Conservation (phyloP, 2,113 vertebrate genomes). For the Epinephelus cyanopodus region DNA sequence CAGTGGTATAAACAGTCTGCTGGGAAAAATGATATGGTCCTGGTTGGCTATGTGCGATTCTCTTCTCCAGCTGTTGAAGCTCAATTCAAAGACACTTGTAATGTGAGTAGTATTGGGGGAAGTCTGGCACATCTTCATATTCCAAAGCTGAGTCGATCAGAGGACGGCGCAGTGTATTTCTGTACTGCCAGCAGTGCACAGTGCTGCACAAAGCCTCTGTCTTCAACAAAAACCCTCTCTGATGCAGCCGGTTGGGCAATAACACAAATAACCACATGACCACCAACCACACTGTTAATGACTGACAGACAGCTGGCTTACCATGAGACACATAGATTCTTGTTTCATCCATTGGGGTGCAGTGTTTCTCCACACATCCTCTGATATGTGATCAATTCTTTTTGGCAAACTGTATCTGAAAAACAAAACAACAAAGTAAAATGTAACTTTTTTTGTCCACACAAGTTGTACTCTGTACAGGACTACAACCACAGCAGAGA, state of each 20-base stretch:
- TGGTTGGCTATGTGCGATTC: constrained; percentile 26
- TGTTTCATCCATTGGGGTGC: constrained; percentile 3
- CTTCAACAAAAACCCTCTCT: constrained; percentile 39
- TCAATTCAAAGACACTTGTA: not conserved
- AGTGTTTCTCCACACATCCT: constrained; percentile 3
- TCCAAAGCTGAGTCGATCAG: not conserved
- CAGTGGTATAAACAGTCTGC: constrained; percentile 60
- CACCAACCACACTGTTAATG: constrained; percentile 6
- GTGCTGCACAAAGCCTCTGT: constrained; percentile 4
- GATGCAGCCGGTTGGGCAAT: not conserved
- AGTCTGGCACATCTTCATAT: constrained; percentile 32
- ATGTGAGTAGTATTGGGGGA: constrained; percentile 13
- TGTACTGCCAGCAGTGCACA: constrained; percentile 48
- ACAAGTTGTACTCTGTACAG: too few relatives aligned
- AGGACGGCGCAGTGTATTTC: constrained; percentile 41
- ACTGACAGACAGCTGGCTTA: constrained; percentile 1
- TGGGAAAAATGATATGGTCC: constrained; percentile 22
- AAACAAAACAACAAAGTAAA: not conserved
- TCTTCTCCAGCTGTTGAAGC: constrained; percentile 6
- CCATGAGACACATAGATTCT: not conserved
- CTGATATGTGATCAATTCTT: not conserved
- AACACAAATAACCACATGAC: not conserved
- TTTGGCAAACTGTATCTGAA: not conserved
- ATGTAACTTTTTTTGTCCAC: not conserved
- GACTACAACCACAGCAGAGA: too few relatives aligned